Evolutionary conservation across 1,140 invertebrate species (phyloP), one percentile per base, ranked within the genome.

Genomic region (Formica selysi): DNA sequence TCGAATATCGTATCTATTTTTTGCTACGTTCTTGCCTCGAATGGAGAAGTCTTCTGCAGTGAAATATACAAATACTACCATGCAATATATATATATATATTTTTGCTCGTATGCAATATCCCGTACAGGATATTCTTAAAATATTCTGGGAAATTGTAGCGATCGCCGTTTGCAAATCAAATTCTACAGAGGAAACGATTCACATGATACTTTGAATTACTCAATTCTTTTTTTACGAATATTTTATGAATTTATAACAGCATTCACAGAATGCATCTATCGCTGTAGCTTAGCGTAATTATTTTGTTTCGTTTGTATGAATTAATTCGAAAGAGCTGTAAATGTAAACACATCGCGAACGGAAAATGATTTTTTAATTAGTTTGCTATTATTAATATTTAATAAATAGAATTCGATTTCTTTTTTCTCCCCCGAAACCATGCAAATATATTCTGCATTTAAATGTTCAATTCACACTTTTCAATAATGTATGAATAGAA

Each of bases 101-200:
- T 48, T 36, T 22, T 44, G 41, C 5, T 13, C 8, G 5, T 19
- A 51, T 19, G 26, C 38, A 57, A 29, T 62, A 16, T 29, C 22
- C 2, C 38, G 26, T 48, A 64, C 22, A 48, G 38, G 36, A 78
- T 64, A 16, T 78, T 78, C 74, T 62, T 62, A 57, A 76, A 62
- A 76, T 76, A 32, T 44, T 26, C 16, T 48, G 74, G 26, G 22
- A 78, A 64, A 78, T 78, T 65, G 22, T 48, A 64, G 22, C 26
- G 26, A 78, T 32, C 36, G 44, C 16, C 26, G 16, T 76, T 76
- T 32, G 22, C 36, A 76, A 61, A 61, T 10, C 36, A 29, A 78
- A n/a, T 48, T 78, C 26, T 78, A 11, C 38, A 16, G 26, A 78
- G 44, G 11, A 78, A 78, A 26, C 19, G 29, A 62, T 36, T 5